Evolutionary conservation across 2,113 vertebrate genomes (phyloP).

Genomic region (Melanerpes aurifrons): DNA sequence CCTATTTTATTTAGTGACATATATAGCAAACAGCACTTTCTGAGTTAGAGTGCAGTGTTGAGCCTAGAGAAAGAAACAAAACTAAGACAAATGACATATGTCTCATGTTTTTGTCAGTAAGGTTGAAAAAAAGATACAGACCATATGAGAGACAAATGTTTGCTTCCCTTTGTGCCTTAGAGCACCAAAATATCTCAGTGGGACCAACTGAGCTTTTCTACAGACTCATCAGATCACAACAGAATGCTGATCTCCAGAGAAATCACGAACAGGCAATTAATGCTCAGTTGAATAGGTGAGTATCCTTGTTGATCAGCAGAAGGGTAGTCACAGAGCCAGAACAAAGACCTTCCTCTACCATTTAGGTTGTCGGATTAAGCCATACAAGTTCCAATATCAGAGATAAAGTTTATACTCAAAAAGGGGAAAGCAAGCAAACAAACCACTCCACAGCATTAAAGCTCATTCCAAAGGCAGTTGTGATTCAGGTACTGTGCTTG

Average conservation of each 20-base stretch:
- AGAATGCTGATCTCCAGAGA: constrained; percentile 20
- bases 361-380: neutral
- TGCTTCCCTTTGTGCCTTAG: constrained; percentile 11
- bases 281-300: constrained; percentile 1
- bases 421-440: neutral
- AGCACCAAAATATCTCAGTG: constrained; percentile 18
- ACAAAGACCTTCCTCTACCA: neutral
- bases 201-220: constrained; percentile 30
- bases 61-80: constrained; percentile 14
- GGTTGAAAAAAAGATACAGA: constrained; percentile 15
- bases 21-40: neutral
- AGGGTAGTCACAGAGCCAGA: neutral
- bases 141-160: constrained; percentile 10
- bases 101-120: constrained; percentile 1
- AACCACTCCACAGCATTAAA: neutral
- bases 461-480: neutral
- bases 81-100: constrained; percentile 17
- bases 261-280: constrained; percentile 13
- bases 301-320: neutral
- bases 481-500: neutral
- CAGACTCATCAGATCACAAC: constrained; percentile 19
- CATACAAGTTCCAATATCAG: neutral
- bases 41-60: neutral
- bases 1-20: constrained; percentile 16
- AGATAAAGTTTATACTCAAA: neutral